These are phyloP conservation scores for Drosophila anomelani DNA, from an alignment of 2,888 invertebrate genomes.

Conservation along the genomic window DNA sequence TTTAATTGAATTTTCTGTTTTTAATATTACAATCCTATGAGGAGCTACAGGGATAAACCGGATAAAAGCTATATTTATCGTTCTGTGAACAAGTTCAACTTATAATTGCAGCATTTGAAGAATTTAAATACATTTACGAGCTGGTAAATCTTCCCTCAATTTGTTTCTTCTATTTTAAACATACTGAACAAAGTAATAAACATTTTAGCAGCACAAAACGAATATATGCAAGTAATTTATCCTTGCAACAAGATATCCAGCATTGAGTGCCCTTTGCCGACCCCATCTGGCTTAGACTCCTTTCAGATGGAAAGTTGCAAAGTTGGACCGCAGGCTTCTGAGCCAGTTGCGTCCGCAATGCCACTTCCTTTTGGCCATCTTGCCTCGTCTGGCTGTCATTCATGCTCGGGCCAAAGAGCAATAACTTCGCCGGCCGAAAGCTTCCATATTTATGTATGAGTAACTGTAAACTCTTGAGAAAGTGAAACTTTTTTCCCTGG, in stretches of 20 bases:
- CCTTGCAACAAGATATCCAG: constrained; percentile 25
- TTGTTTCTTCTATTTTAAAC: too few species aligned
- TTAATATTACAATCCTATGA: too few species aligned
- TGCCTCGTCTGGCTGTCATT: constrained; percentile 19
- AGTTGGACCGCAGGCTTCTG: constrained; percentile 11
- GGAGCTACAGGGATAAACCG: too few species aligned
- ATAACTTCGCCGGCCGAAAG: constrained; percentile 46
- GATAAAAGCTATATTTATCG: too few species aligned
- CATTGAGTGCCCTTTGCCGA: constrained; percentile 6
- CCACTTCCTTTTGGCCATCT: constrained; percentile 25
- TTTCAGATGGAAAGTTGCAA: not conserved
- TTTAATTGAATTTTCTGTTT: not conserved
- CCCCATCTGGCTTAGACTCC: not conserved
- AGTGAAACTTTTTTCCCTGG: constrained; percentile 73
- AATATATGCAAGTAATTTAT: constrained; percentile 3
- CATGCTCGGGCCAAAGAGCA: constrained; percentile 54
- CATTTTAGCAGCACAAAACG: not conserved
- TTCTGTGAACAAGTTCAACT: too few species aligned
- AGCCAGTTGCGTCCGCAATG: constrained; percentile 4
- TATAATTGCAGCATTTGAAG: too few species aligned
- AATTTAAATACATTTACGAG: too few species aligned
- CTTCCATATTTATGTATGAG: constrained; percentile 74
- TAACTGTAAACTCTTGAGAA: constrained; percentile 72
- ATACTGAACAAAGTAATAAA: too few species aligned
- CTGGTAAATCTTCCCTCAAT: too few species aligned